These are phyloP conservation scores for Caenorhabditis brenneri DNA, from an alignment of 1,140 invertebrate species.

Conservation along the genomic window DNA sequence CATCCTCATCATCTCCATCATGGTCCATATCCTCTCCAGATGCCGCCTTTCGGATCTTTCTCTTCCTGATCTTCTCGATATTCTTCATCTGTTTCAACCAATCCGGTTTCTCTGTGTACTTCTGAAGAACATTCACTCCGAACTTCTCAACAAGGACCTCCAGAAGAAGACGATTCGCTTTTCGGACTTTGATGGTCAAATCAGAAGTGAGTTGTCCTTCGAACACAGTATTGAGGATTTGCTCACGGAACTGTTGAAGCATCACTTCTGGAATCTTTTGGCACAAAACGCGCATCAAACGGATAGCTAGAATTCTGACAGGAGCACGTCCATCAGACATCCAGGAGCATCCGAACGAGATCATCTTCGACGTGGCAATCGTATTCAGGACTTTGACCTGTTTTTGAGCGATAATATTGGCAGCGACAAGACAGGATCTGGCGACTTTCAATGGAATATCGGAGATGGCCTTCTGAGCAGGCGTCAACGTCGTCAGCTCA, in stretches of 20 bases:
- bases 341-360: constrained; percentile 55
- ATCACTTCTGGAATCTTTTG: constrained; percentile 54
- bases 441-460: constrained; percentile 44
- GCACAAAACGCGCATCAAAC: constrained; percentile 53
- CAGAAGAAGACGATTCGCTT: constrained; percentile 57
- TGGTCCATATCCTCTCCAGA: constrained; percentile 48
- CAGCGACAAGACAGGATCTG: constrained; percentile 48
- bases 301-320: constrained; percentile 55
- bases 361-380: constrained; percentile 45
- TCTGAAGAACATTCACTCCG: constrained; percentile 49
- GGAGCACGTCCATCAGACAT: constrained; percentile 52
- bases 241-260: constrained; percentile 55
- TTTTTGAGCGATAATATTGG: constrained; percentile 58
- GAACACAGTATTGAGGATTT: constrained; percentile 53
- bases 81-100: constrained; percentile 58
- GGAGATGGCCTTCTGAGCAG: not conserved
- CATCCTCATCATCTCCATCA: constrained; percentile 48
- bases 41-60: constrained; percentile 42
- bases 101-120: constrained; percentile 53
- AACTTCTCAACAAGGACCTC: constrained; percentile 56
- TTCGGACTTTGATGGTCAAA: constrained; percentile 53
- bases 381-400: constrained; percentile 55
- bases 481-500: constrained; percentile 40
- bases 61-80: constrained; percentile 52
- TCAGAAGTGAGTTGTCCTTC: constrained; percentile 53